Base-by-base conservation (phyloP, 2,113 vertebrate species). In the Oxygymnocypris stewartii region DNA sequence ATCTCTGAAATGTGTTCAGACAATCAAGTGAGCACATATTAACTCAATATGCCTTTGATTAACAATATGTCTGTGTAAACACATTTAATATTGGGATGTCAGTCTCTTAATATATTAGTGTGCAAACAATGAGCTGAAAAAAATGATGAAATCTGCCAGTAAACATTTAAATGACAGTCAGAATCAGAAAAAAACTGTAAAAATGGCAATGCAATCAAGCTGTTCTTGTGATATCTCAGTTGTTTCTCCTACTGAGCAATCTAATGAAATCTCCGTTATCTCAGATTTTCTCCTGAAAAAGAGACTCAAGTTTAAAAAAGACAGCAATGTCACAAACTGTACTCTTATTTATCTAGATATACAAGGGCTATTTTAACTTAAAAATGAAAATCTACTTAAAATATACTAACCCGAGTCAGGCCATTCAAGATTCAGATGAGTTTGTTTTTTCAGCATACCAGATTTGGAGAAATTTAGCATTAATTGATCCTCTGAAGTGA, bases 1-100 rank as follows among this genome's bases (percentile, higher is more conserved):
- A 28, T 83, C 73, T 78, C n/a, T 77, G 23, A 63, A 65, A 20
- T 44, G 40, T 73, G 49, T 76, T 51, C 20, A 87, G n/a, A 65
- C 59, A 59, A 75, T 44, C 57, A 75, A 47, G 40, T 75, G 2
- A 28, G 51, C 71, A 84, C 23, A 40, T 12, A 37, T 20, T 54
- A 23, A 59, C 35, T 28, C 57, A 65, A 44, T 40, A 42, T 40
- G 51, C 31, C 7, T 61, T 40, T 79, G 28, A 23, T 79, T 13
- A n/a, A 28, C 57, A 65, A 44, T n/a, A 49, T 54, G 37, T 28
- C 42, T 49, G 44, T 76, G 42, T 61, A 81, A 44, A 63, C 31
- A 37, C 77, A 11, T 75, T 44, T 47, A 47, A 25, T 25, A 75
- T 44, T 75, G 16, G 4, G 28, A 57, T 6, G 77, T 79, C 31